Evolutionary conservation across 2,113 vertebrate species (phyloP).

Genomic region (Gambusia affinis): DNA sequence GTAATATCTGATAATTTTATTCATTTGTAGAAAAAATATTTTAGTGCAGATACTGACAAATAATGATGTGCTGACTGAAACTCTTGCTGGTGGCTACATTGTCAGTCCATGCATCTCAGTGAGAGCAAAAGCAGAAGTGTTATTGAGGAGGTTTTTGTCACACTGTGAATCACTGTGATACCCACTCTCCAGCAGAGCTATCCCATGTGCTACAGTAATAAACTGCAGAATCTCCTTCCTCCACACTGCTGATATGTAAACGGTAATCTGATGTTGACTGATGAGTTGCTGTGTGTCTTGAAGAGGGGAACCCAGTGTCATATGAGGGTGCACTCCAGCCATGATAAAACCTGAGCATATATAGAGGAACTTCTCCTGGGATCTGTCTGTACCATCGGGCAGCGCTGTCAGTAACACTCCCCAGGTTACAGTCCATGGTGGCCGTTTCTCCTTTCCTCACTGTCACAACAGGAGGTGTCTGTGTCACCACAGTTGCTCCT

Average conservation of each 20-base stretch:
- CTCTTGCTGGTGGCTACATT: too few species aligned
- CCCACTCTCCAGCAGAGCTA: accelerated
- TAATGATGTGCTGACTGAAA: too few species aligned
- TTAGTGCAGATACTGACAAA: too few species aligned
- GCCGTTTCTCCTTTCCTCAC: slow-evolving; percentile 45
- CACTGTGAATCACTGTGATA: slow-evolving; percentile 66
- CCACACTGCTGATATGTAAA: background rate
- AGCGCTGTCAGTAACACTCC: background rate
- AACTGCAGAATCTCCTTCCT: slow-evolving; percentile 61
- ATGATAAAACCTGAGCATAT: background rate
- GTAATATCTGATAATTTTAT: too few species aligned
- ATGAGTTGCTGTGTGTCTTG: background rate
- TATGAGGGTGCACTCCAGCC: background rate
- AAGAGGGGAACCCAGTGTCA: background rate
- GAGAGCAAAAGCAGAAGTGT: background rate
- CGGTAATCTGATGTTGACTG: slow-evolving; percentile 1
- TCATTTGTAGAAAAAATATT: too few species aligned
- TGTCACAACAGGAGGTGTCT: slow-evolving; percentile 10
- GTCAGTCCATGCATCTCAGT: too few species aligned
- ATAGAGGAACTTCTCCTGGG: background rate
- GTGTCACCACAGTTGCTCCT: background rate
- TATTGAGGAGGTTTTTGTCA: background rate
- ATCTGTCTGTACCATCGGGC: slow-evolving; percentile 3
- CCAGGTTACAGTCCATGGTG: slow-evolving; percentile 46
- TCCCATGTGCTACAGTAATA: slow-evolving; percentile 62